A percentile compares a stretch with the other conserved stretches of the same genome.
Evolutionary conservation across 2,797 vertebrate species (phyloP).

Genomic region (Cephalopachus bancanus): DNA sequence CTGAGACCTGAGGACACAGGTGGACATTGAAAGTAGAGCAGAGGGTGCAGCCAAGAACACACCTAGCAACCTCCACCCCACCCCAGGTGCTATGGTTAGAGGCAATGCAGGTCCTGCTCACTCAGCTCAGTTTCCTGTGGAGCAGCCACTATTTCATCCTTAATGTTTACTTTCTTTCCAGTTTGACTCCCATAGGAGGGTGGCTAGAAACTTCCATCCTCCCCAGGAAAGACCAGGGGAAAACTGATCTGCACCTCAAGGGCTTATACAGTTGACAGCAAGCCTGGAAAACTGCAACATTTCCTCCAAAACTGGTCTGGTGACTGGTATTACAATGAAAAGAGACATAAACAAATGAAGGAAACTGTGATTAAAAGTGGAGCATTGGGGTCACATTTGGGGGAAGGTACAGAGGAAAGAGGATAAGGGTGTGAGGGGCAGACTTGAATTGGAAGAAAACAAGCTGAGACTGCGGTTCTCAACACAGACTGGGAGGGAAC

Average conservation of each 20-base stretch:
- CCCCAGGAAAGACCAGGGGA: neutral
- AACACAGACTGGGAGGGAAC: neutral
- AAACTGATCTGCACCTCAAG: neutral
- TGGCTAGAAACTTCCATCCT: neutral
- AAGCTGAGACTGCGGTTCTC: neutral
- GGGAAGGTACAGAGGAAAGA: neutral
- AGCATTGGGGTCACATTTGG: neutral
- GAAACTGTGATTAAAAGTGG: neutral
- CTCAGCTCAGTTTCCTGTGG: neutral
- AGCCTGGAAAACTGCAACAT: neutral
- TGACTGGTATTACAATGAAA: neutral
- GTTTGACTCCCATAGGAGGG: neutral
- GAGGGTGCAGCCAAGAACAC: neutral
- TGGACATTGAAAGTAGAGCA: neutral
- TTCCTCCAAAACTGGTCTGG: neutral
- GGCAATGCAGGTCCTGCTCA: neutral
- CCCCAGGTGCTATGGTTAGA: neutral
- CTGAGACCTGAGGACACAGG: neutral
- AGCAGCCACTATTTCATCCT: neutral
- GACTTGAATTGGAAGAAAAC: neutral
- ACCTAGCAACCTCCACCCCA: neutral
- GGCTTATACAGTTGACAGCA: neutral
- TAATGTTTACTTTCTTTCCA: neutral
- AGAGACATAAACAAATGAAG: neutral
- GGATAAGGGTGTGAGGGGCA: neutral